Evolutionary conservation across 1,140 invertebrate genomes (phyloP).

Genomic region (Aleiodes sp.): DNA sequence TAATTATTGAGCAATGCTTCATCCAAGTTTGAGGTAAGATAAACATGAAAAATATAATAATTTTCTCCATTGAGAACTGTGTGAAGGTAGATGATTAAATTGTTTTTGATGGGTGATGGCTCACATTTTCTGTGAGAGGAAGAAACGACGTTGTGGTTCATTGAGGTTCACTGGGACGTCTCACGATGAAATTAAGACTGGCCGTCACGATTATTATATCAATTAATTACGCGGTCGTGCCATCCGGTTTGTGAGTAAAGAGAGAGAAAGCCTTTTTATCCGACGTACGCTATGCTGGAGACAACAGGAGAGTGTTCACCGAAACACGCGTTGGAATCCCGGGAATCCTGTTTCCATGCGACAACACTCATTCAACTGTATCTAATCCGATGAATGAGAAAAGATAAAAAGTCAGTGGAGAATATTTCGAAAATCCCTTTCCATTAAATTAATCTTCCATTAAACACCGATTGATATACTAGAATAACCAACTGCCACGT

Average conservation of each 20-base stretch:
- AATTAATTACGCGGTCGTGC: constrained; percentile 56
- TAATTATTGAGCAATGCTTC: too few species aligned
- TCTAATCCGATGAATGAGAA: constrained; percentile 34
- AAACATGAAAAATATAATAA: too few species aligned
- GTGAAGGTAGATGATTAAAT: not conserved
- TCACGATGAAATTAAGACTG: constrained; percentile 51
- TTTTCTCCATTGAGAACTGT: not conserved
- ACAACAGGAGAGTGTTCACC: constrained; percentile 19
- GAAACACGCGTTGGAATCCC: constrained; percentile 35
- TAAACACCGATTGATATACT: not conserved
- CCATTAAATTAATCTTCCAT: not conserved
- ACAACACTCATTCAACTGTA: constrained; percentile 45
- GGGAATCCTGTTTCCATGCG: constrained; percentile 45
- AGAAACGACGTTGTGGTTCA: constrained; percentile 1
- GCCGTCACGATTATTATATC: constrained; percentile 57
- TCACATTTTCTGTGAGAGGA: not conserved
- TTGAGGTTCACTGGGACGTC: constrained; percentile 21
- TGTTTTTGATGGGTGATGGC: too few species aligned
- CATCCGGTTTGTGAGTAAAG: constrained; percentile 53
- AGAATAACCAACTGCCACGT: not conserved
- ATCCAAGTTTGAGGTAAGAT: too few species aligned
- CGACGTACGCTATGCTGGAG: not conserved
- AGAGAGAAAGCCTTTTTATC: constrained; percentile 7
- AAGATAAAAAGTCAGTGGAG: not conserved
- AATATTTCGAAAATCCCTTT: not conserved